Conservation (phyloP, 2,797 vertebrate species). For the Ficedula albicollis region DNA sequence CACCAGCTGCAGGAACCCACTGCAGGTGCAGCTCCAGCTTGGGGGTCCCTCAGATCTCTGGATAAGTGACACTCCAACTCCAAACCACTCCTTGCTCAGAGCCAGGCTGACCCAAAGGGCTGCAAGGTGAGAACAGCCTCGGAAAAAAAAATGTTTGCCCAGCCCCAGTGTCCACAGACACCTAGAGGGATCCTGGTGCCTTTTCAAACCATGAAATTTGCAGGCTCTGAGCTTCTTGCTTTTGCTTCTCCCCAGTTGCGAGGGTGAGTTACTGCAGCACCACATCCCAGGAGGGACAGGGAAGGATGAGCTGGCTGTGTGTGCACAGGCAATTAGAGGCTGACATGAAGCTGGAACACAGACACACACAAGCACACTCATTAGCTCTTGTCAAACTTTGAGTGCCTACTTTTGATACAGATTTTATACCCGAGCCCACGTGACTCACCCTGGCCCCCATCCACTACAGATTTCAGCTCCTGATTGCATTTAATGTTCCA, state of each 20-base stretch:
- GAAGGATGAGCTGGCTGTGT: constrained; percentile 14
- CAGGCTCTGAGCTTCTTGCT: background rate
- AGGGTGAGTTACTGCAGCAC: background rate
- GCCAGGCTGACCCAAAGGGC: background rate
- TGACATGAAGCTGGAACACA: background rate
- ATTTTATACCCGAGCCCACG: background rate
- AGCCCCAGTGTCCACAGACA: background rate
- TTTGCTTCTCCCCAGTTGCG: background rate
- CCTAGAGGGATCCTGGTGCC: background rate
- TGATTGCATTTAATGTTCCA: constrained; percentile 50
- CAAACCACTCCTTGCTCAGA: background rate
- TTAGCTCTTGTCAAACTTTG: constrained; percentile 8
- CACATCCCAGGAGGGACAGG: background rate
- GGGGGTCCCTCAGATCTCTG: background rate
- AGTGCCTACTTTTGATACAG: background rate
- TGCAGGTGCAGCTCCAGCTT: background rate
- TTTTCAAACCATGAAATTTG: background rate
- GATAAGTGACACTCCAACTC: background rate
- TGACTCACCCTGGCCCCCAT: background rate
- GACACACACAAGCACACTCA: background rate
- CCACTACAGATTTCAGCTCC: constrained; percentile 37
- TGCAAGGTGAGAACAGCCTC: background rate
- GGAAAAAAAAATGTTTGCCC: background rate
- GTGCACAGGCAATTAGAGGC: background rate
- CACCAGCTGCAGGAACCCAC: background rate